Evolutionary conservation across 2,888 invertebrate genomes (phyloP).

Genomic region (Heterodera filipjevi): DNA sequence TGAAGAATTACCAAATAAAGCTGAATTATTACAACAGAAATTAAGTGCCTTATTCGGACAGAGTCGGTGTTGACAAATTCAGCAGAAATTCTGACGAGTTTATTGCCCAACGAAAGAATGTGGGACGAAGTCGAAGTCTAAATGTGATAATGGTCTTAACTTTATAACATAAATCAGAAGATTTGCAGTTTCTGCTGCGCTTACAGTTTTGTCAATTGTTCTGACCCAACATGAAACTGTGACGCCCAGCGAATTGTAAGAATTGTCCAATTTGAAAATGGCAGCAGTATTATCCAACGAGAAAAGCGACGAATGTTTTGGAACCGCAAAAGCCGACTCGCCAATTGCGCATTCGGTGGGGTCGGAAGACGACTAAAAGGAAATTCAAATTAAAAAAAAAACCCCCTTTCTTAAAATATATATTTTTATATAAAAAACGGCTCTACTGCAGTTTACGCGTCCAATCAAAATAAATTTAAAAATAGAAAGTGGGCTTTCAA

Average conservation of each 20-base stretch:
- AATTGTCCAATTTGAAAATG: conserved; percentile 33
- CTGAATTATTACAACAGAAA: not conserved
- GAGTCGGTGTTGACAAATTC: not conserved
- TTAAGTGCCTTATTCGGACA: not conserved
- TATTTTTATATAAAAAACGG: too few species aligned
- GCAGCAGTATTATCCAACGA: conserved; percentile 28
- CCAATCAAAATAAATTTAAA: too few species aligned
- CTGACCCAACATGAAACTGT: conserved; percentile 40
- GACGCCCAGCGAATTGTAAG: conserved; percentile 36
- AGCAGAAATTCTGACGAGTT: not conserved
- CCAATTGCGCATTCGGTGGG: conserved; percentile 4
- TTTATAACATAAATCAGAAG: not conserved
- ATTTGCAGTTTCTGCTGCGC: not conserved
- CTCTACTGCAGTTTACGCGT: too few species aligned
- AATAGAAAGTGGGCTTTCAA: too few species aligned
- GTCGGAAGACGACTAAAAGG: not conserved
- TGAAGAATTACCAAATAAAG: not conserved
- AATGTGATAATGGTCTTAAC: too few species aligned
- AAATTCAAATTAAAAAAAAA: not conserved
- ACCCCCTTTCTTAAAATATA: not conserved
- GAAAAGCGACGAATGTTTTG: not conserved
- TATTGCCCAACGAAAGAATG: not conserved
- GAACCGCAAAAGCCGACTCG: not conserved
- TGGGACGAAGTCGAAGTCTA: too few species aligned
- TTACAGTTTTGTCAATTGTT: not conserved